Evolutionary conservation across 1,140 invertebrate species (phyloP).

Genomic region (Telenomus remus): DNA sequence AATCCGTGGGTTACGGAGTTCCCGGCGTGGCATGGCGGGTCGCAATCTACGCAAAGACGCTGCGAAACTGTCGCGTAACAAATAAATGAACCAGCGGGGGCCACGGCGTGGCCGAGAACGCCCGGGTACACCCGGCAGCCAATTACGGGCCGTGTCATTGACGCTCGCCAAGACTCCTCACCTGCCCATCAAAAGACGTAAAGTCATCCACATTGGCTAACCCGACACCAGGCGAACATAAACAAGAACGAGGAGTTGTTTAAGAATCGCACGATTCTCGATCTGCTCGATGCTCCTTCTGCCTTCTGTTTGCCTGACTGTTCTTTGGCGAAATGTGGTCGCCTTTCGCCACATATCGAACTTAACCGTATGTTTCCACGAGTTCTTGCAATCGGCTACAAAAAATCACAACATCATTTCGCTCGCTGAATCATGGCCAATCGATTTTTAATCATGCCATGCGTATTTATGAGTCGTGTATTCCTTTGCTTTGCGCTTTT

Average conservation of each 20-base stretch:
- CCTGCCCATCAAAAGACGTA: slow-evolving; percentile 76
- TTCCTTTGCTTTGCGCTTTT: too few relatives aligned
- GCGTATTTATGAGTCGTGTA: too few relatives aligned
- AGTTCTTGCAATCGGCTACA: not conserved
- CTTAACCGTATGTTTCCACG: slow-evolving; percentile 8
- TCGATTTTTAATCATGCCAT: too few relatives aligned
- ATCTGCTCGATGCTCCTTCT: slow-evolving; percentile 8
- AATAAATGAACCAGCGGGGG: slow-evolving; percentile 30
- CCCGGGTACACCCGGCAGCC: slow-evolving; percentile 7
- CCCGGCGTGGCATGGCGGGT: slow-evolving; percentile 65
- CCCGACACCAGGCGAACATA: slow-evolving; percentile 61
- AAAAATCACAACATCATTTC: not conserved
- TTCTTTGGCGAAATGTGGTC: slow-evolving; percentile 74
- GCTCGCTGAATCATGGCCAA: not conserved
- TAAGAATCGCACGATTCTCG: slow-evolving; percentile 7
- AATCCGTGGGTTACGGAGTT: slow-evolving; percentile 72
- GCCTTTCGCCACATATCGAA: slow-evolving; percentile 56
- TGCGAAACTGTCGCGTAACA: slow-evolving; percentile 29
- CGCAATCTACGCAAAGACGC: slow-evolving; percentile 53
- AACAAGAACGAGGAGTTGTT: slow-evolving; percentile 14
- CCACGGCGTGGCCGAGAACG: slow-evolving; percentile 32
- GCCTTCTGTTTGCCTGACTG: slow-evolving; percentile 51
- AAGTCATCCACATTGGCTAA: slow-evolving; percentile 75
- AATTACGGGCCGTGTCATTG: slow-evolving; percentile 67
- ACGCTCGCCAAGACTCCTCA: slow-evolving; percentile 76